Percentiles rank a stretch among this genome's conserved stretches.
Conservation (phyloP, 1,140 invertebrate genomes). For the Bathynomus jamesi region DNA sequence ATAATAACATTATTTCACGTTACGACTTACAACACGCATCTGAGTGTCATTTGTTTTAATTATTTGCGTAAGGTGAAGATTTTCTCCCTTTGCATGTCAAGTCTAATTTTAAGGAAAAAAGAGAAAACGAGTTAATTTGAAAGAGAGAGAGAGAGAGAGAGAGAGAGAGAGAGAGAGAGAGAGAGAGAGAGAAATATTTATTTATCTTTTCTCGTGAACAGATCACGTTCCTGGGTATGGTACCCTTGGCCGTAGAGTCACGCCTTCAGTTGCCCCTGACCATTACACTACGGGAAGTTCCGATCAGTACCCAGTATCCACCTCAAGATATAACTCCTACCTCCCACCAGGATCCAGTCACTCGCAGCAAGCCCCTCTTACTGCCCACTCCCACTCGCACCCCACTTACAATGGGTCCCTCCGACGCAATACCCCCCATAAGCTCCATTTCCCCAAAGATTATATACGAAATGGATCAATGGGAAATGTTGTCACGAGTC, state of each 20-base stretch:
- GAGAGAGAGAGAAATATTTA: too few species aligned
- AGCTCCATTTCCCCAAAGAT: constrained; percentile 36
- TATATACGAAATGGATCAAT: constrained; percentile 36
- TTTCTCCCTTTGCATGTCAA: too few species aligned
- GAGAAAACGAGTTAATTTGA: too few species aligned
- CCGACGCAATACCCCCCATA: constrained; percentile 25
- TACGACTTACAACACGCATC: too few species aligned
- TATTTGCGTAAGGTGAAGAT: too few species aligned
- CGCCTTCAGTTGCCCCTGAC: constrained; percentile 14
- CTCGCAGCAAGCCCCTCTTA: not conserved
- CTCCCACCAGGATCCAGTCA: constrained; percentile 20
- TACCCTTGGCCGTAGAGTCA: constrained; percentile 18
- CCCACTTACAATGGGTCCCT: constrained; percentile 27
- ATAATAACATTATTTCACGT: too few species aligned
- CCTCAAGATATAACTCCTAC: constrained; percentile 15
- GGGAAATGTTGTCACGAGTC: constrained; percentile 16
- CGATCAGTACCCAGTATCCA: constrained; percentile 14
- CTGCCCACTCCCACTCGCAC: constrained; percentile 18
- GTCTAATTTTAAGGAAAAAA: too few species aligned
- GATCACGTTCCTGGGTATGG: constrained; percentile 15
- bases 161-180: too few species aligned
- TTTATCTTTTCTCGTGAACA: too few species aligned
- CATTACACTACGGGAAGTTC: not conserved
- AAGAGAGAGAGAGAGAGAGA: too few species aligned
- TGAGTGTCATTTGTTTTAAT: too few species aligned